Evolutionary conservation across 1,140 invertebrate genomes (phyloP), one percentile per base, ranked within the genome.

Genomic region (Psilanteris sp.): DNA sequence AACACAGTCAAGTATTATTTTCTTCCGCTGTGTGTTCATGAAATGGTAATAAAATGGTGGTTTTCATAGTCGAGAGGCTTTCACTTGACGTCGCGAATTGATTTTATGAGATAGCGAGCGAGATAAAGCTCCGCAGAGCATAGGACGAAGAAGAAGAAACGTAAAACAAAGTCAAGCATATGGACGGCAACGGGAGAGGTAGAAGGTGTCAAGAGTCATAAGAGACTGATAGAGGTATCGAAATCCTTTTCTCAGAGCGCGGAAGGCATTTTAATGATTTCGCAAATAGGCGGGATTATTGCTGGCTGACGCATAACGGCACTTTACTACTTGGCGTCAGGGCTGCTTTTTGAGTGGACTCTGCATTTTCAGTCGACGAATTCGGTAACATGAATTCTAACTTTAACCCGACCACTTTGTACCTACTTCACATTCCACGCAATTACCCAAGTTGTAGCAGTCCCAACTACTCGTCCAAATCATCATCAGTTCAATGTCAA

Each of bases 11-110:
- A 61, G 44, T 52, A 61, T 52, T 59, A 70, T 59, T 61, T 52
- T 52, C 44, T 52, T 61, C 34, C 26, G 44, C 37, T 15, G 32
- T 10, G 66, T 44, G 44, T 44, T 46, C 37, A 61, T 71, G 46
- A 62, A 71, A 71, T 71, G 55, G 67, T 71, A 71, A 71, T 61
- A 61, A 62, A 62, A 71, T 54, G 46, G 48, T 31, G 37, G 37
- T 32, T 70, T 52, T 52, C 29, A 37, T 62, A 61, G 67, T 71
- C 46, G 39, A 71, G 67, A 37, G 55, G 11, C 11, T 39, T 24
- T 27, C 43, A 20, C 11, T 41, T 8, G 18, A 34, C 34, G 9
- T 52, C 66, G 44, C 54, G 36, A 61, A 70, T 61, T 70, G 52
- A 68, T 68, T 68, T 68, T 27, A 43, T 4, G 52, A 46, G 44